Evolutionary conservation across 1,140 invertebrate species (phyloP).

Genomic region (Mycetomoellerius zeteki): DNA sequence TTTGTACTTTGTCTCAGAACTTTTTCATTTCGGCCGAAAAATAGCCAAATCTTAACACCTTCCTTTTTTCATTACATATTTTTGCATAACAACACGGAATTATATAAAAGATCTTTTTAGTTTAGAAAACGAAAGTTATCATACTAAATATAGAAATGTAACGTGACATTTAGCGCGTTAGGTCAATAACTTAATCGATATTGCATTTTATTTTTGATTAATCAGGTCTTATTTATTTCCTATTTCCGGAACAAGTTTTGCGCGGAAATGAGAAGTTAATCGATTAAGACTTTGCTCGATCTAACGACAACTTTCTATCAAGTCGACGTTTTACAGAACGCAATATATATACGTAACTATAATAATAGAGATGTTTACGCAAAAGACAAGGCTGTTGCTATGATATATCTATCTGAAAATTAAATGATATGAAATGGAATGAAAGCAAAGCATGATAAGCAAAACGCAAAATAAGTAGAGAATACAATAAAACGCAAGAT

Average conservation of each 20-base stretch:
- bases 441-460: not conserved
- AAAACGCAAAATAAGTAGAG: not conserved
- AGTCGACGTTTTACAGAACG: not conserved
- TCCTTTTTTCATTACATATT: not conserved
- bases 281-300: not conserved
- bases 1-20: no score
- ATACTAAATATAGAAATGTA: not conserved
- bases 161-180: not conserved
- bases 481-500: not conserved
- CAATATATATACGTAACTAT: not conserved
- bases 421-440: conserved; percentile 2
- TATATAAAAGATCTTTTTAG: not conserved
- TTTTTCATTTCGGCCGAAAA: no score
- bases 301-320: conserved; percentile 28
- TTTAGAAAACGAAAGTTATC: not conserved
- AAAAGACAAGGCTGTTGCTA: not conserved
- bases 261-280: not conserved
- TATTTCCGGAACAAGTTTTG: not conserved
- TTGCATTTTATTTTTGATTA: not conserved
- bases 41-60: no score
- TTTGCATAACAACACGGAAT: not conserved
- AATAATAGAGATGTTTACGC: not conserved
- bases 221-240: not conserved
- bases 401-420: not conserved
- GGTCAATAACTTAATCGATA: not conserved